phyloP scores from a whole-genome alignment of 2,888 invertebrate genomes.

The Drosophila aldrichi region DNA sequence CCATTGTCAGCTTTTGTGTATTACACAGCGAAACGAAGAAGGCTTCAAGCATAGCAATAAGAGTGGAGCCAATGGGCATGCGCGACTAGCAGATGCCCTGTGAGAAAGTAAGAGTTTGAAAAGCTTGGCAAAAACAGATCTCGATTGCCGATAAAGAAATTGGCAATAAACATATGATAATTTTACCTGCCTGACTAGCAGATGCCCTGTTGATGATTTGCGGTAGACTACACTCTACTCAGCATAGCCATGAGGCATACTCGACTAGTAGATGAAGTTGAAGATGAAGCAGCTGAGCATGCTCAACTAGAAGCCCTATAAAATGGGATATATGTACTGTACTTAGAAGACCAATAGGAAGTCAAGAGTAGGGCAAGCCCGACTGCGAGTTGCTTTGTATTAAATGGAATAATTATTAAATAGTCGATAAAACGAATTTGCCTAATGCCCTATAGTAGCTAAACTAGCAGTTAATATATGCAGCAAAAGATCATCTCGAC shows the following conservation, averaged over 20 bases:
- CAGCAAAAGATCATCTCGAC: too few species aligned
- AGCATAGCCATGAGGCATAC: not conserved
- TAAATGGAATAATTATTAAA: too few species aligned
- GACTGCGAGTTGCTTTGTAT: too few species aligned
- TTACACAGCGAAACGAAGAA: constrained; percentile 8
- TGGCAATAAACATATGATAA: not conserved
- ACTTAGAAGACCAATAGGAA: too few species aligned
- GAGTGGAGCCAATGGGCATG: not conserved
- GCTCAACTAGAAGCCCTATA: too few species aligned
- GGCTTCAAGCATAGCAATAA: not conserved
- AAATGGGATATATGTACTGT: too few species aligned
- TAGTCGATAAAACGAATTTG: too few species aligned
- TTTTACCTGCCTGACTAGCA: not conserved
- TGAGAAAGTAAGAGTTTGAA: not conserved
- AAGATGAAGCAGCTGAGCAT: too few species aligned
- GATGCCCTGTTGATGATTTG: not conserved
- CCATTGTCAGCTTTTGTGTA: constrained; percentile 66
- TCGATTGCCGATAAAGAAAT: not conserved
- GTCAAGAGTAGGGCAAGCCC: too few species aligned
- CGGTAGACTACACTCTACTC: not conserved
- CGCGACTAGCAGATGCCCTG: not conserved
- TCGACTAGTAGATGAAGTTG: too few species aligned
- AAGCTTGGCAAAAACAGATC: not conserved
- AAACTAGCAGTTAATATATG: too few species aligned
- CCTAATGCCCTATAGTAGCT: too few species aligned